Evolutionary conservation across 92 coral and sea anemone genomes (phyloP).

Genomic region (Heteractis magnifica): DNA sequence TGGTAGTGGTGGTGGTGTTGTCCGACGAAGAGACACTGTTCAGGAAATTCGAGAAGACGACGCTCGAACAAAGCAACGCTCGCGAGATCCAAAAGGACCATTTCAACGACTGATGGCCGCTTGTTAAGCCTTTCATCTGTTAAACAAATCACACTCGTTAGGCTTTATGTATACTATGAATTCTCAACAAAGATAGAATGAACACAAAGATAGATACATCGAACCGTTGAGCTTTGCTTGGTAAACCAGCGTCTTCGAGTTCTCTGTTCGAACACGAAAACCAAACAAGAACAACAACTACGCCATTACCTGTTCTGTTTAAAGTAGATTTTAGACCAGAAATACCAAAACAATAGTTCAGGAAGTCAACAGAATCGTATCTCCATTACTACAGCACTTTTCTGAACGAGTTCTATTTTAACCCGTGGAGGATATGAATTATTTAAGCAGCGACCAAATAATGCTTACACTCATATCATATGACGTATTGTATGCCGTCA

Average conservation of each 20-base stretch:
- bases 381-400: constrained; percentile 12
- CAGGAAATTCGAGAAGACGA: constrained; percentile 16
- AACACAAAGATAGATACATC: neutral
- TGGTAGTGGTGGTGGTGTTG: neutral
- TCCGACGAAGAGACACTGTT: constrained; percentile 3
- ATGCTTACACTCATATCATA: constrained; percentile 5
- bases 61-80: constrained; percentile 6
- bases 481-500: neutral
- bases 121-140: constrained; percentile 11
- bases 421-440: constrained; percentile 20
- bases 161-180: neutral
- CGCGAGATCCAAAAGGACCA: constrained; percentile 12
- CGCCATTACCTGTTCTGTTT: constrained; percentile 7
- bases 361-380: constrained; percentile 14
- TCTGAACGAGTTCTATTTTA: constrained; percentile 16
- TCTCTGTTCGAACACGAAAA: neutral
- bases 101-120: neutral
- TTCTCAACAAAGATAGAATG: constrained; percentile 9
- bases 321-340: neutral
- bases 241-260: constrained; percentile 4
- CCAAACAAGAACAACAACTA: neutral
- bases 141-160: neutral
- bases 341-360: neutral
- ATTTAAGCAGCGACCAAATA: constrained; percentile 1
- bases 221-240: neutral